Percentiles rank a stretch among this genome's conserved stretches.
Conservation (phyloP, 2,113 vertebrate genomes). For the Felis chaus region DNA sequence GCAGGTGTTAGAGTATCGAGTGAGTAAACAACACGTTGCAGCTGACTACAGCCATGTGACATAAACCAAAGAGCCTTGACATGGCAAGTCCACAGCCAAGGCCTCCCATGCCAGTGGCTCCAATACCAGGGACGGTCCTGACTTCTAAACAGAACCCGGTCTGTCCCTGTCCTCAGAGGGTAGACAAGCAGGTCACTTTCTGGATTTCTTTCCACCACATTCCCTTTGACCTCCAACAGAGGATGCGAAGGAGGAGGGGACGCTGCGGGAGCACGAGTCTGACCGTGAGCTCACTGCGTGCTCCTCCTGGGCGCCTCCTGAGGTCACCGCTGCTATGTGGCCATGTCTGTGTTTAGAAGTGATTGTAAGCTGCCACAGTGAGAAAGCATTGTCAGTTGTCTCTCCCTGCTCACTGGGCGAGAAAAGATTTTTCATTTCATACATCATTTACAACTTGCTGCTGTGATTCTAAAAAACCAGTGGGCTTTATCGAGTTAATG, state of each 20-base stretch:
- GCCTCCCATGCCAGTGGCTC: background rate
- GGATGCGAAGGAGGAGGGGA: background rate
- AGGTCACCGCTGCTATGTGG: background rate
- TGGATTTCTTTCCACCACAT: background rate
- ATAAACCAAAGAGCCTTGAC: background rate
- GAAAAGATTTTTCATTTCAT: conserved; percentile 88
- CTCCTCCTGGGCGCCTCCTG: background rate
- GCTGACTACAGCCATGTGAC: fast-evolving
- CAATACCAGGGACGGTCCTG: background rate
- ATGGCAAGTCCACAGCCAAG: background rate
- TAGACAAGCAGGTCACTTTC: fast-evolving
- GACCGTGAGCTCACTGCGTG: fast-evolving
- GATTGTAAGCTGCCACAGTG: conserved; percentile 48
- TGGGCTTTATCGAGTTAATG: conserved; percentile 84
- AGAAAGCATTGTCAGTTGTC: conserved; percentile 76
- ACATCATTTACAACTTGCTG: conserved; percentile 86
- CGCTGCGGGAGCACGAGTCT: background rate
- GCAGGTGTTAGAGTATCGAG: background rate
- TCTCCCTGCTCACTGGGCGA: conserved; percentile 77
- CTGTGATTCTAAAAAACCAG: conserved; percentile 85
- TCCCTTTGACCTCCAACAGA: background rate
- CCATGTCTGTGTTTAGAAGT: conserved; percentile 24
- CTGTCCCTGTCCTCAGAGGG: background rate
- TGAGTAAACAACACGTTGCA: background rate
- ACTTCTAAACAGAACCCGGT: background rate